Conservation (phyloP, 2,888 invertebrate species). For the Noctua janthe region DNA sequence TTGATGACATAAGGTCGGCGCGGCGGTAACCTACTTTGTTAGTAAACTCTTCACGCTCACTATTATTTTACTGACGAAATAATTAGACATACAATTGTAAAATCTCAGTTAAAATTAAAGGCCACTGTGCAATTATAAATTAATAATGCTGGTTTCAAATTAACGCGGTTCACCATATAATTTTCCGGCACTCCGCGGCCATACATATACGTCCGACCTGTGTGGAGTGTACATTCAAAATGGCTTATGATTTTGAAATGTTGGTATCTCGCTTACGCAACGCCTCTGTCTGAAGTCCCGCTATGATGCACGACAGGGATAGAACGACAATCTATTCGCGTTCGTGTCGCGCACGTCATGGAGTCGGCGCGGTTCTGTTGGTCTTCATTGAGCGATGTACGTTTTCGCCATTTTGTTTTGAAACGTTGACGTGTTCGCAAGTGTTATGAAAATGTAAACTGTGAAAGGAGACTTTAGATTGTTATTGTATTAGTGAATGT, state of each 20-base stretch:
- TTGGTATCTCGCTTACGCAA: conserved; percentile 48
- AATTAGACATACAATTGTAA: not conserved
- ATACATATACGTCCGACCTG: conserved; percentile 43
- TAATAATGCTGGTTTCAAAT: conserved; percentile 13
- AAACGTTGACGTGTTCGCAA: conserved; percentile 71
- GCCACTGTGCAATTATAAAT: not conserved
- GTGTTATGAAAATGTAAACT: conserved; percentile 62
- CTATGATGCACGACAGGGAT: conserved; percentile 52
- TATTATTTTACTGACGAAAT: conserved; percentile 4
- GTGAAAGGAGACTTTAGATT: conserved; percentile 58
- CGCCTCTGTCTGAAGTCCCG: conserved; percentile 22
- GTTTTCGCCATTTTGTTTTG: conserved; percentile 72
- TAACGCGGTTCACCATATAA: not conserved
- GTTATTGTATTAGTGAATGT: conserved; percentile 42
- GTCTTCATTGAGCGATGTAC: conserved; percentile 45
- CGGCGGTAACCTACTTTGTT: conserved; percentile 22
- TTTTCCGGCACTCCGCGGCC: conserved; percentile 10
- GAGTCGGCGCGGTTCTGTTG: conserved; percentile 37
- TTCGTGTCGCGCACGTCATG: conserved; percentile 43
- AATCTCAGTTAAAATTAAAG: not conserved
- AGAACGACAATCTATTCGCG: conserved; percentile 39
- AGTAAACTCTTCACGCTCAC: not conserved
- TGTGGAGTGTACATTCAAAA: conserved; percentile 30
- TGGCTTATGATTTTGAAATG: conserved; percentile 28
- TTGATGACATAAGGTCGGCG: not conserved